Conservation (phyloP, 2,797 vertebrate genomes). For the Propithecus perrieri region DNA sequence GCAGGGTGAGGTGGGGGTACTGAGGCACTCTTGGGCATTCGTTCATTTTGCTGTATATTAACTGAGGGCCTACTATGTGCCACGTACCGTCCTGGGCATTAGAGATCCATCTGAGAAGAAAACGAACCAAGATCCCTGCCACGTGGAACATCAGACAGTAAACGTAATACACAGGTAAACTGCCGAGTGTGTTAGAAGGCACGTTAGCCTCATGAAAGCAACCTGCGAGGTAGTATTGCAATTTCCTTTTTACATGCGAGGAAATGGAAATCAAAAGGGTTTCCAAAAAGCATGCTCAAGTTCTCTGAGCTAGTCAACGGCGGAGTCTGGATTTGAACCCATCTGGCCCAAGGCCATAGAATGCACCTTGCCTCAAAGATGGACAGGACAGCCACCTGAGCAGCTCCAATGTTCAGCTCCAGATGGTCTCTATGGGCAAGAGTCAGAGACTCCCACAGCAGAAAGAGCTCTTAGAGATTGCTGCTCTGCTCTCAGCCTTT, state of each 20-base stretch:
- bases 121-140: not conserved
- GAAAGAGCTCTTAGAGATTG: not conserved
- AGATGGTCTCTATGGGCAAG: too few relatives aligned
- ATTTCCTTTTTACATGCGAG: not conserved
- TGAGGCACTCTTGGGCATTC: not conserved
- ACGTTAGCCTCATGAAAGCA: not conserved
- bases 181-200: not conserved
- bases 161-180: not conserved
- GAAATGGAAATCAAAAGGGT: not conserved
- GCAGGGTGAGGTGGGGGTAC: not conserved
- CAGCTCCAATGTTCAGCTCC: not conserved
- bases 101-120: not conserved
- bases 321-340: not conserved
- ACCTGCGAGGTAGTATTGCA: not conserved
- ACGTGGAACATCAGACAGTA: not conserved
- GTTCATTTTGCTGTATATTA: not conserved
- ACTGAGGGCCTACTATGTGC: not conserved
- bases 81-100: not conserved
- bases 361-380: not conserved
- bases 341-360: not conserved
- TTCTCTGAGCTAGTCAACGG: not conserved
- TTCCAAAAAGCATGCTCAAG: not conserved
- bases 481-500: not conserved
- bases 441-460: accelerated
- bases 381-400: not conserved